Conservation (phyloP, 2,888 invertebrate species). For the Temnothorax ravouxi region DNA sequence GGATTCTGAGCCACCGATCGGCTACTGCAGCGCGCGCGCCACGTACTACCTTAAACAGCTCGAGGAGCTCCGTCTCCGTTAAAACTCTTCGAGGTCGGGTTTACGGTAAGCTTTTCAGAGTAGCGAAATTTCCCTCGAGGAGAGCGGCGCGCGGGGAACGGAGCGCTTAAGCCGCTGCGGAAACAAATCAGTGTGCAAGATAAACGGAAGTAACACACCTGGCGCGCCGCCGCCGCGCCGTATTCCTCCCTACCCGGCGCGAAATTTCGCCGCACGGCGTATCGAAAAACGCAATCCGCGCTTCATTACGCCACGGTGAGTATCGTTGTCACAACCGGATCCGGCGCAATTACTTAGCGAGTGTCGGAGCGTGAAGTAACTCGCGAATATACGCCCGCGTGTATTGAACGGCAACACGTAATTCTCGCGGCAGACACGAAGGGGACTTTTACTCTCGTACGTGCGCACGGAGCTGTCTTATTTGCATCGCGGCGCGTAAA, state of each 20-base stretch:
- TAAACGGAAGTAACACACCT: slow-evolving; percentile 65
- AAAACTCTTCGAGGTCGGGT: slow-evolving; percentile 36
- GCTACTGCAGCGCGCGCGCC: slow-evolving; percentile 29
- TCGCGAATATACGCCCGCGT: slow-evolving; percentile 27
- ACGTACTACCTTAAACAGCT: slow-evolving; percentile 49
- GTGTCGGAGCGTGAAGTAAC: slow-evolving; percentile 44
- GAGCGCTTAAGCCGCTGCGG: slow-evolving; percentile 50
- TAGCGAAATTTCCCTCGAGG: slow-evolving; percentile 28
- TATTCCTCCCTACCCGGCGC: not conserved
- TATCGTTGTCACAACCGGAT: slow-evolving; percentile 50
- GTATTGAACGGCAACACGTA: slow-evolving; percentile 46
- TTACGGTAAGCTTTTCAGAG: slow-evolving; percentile 51
- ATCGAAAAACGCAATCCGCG: slow-evolving; percentile 21
- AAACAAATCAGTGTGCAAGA: slow-evolving; percentile 67
- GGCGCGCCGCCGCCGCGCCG: slow-evolving; percentile 5
- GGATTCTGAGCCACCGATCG: slow-evolving; percentile 23
- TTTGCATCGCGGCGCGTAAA: slow-evolving; percentile 28
- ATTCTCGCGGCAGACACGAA: slow-evolving; percentile 25
- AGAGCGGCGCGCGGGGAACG: slow-evolving; percentile 27
- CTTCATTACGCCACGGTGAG: slow-evolving; percentile 56
- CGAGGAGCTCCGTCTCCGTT: slow-evolving; percentile 17
- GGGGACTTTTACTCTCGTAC: slow-evolving; percentile 42
- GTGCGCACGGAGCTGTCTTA: slow-evolving; percentile 5
- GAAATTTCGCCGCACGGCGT: not conserved
- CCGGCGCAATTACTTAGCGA: slow-evolving; percentile 55